Evolutionary conservation across 2,797 vertebrate genomes (phyloP).

Genomic region (Bovichtus variegatus): DNA sequence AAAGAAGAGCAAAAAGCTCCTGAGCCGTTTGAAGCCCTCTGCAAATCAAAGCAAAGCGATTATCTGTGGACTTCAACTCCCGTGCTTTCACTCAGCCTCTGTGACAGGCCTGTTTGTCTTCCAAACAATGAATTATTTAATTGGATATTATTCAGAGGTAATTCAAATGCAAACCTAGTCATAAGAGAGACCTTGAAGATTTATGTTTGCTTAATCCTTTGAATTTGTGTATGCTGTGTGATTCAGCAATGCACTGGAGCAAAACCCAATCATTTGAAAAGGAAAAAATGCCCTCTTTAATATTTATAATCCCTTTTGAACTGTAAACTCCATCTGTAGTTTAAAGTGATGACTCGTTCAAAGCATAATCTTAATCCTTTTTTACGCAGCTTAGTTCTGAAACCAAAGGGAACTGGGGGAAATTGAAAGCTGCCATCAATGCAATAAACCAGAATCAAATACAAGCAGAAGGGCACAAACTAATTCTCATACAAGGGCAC

Average conservation of each 20-base stretch:
- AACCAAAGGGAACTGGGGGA: slow-evolving; percentile 77
- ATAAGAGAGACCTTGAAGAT: slow-evolving; percentile 77
- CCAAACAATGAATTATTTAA: slow-evolving; percentile 81
- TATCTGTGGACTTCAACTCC: slow-evolving; percentile 54
- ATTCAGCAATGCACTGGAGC: slow-evolving; percentile 73
- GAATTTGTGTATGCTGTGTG: slow-evolving; percentile 75
- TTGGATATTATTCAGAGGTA: slow-evolving; percentile 78
- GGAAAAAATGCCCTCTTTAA: slow-evolving; percentile 79
- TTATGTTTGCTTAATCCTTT: slow-evolving; percentile 81
- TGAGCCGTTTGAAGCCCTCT: slow-evolving; percentile 29
- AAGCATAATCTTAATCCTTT: slow-evolving; percentile 85
- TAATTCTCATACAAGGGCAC: slow-evolving; percentile 70
- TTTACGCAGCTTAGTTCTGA: slow-evolving; percentile 81
- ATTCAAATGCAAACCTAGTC: slow-evolving; percentile 76
- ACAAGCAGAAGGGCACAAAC: slow-evolving; percentile 67
- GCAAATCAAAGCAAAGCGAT: slow-evolving; percentile 55
- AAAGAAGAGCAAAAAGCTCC: slow-evolving; percentile 28
- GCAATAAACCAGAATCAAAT: slow-evolving; percentile 79
- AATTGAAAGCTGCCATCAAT: slow-evolving; percentile 81
- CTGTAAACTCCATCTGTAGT: slow-evolving; percentile 86
- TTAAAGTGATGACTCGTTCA: slow-evolving; percentile 87
- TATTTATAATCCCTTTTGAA: slow-evolving; percentile 87
- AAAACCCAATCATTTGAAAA: slow-evolving; percentile 80
- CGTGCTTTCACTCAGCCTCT: slow-evolving; percentile 38
- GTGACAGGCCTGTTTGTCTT: slow-evolving; percentile 65